Percentiles rank a stretch among this genome's conserved stretches.
Evolutionary conservation across 2,888 invertebrate species (phyloP).

Genomic region (Colletes collaris): DNA sequence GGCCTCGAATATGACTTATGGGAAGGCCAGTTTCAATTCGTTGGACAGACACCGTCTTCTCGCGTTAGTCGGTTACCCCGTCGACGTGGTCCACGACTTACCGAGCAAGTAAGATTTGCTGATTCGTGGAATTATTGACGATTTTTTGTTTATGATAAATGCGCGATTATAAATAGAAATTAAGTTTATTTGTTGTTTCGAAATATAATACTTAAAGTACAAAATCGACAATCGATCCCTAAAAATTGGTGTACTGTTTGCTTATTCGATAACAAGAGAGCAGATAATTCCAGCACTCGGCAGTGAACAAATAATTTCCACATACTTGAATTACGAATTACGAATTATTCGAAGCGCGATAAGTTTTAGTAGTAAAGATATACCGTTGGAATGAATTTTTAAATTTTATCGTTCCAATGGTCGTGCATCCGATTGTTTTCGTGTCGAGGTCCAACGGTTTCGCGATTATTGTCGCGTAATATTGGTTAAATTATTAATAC

Average conservation of each 20-base stretch:
- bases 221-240: background rate
- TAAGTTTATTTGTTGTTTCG: too few relatives aligned
- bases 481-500: background rate
- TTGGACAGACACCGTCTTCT: slow-evolving; percentile 83
- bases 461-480: background rate
- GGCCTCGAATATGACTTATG: slow-evolving; percentile 94
- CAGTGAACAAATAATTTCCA: background rate
- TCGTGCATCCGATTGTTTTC: too few relatives aligned
- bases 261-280: background rate
- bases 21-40: slow-evolving; percentile 94
- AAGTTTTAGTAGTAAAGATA: too few relatives aligned
- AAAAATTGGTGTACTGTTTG: background rate
- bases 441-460: too few relatives aligned
- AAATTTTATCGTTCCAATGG: too few relatives aligned
- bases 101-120: slow-evolving; percentile 85
- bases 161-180: too few relatives aligned
- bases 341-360: too few relatives aligned
- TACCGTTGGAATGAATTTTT: too few relatives aligned
- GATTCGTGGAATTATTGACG: background rate
- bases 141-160: background rate
- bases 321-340: background rate
- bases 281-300: background rate
- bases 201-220: too few relatives aligned
- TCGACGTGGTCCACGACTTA: slow-evolving; percentile 82
- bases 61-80: slow-evolving; percentile 63